Base-by-base conservation (phyloP, 2,888 invertebrate genomes). In the Phortica okadai region DNA sequence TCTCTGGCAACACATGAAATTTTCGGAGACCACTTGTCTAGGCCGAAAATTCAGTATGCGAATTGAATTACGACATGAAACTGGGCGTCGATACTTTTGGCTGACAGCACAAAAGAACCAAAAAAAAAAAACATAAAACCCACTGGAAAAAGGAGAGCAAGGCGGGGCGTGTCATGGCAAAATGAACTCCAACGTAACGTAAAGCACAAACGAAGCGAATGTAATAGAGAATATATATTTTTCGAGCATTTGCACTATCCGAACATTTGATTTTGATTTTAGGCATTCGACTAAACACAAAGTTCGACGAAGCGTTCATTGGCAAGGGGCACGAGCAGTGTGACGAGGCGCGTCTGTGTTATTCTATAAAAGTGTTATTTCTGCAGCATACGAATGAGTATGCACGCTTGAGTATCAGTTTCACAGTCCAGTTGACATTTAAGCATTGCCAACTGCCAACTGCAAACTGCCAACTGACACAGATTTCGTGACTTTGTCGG, bases 21-120 rank as follows among this genome's bases (percentile, higher is more conserved):
- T 45, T 59, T 75, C 7, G 85, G 88, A 85, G 88, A 85, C 85
- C 74, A 78, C 75, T 82, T 80, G 85, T 85, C 85, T 88, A 83
- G 82, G 78, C 14, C 74, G 73, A 69, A 75, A 69, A 86, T 81
- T 86, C 83, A 84, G 81, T 82, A 78, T 5, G 21, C 33, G n/a
- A 58, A 77, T 16, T 69, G 73, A 69, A 75, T 58, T 45, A 44
- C 10, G 21, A 62, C 45, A 16, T 16, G 62, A 44, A 67, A 67
- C 44, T 44, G 44, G 67, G 67, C 67, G 67, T 67, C 44, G 16
- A 62, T 62, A 62, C 59, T 54, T 54, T 70, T 45, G 44, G 16
- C 50, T 25, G 50, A 6, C n/a, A 70, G 8, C 50, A 50, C 14
- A 5, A 59, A 7, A 59, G 25, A 54, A 5, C 21, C 1, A 2